Conservation (phyloP, 1,140 invertebrate genomes). For the Meloidogyne floridensis region DNA sequence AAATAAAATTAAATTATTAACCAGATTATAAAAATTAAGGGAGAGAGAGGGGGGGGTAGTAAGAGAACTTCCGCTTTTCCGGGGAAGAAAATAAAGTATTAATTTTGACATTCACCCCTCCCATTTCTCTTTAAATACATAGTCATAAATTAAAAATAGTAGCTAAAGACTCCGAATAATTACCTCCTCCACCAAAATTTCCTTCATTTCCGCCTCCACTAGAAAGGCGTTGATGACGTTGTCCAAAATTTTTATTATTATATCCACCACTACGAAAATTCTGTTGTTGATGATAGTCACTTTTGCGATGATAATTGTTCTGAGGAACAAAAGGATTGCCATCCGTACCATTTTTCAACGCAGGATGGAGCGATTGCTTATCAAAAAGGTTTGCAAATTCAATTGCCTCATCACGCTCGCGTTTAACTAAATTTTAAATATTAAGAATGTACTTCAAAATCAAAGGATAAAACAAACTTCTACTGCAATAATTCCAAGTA, state of each 20-base stretch:
- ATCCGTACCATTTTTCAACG: neutral
- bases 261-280: neutral
- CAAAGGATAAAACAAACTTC: neutral
- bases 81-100: too few species aligned
- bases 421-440: neutral
- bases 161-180: neutral
- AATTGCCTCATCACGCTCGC: neutral
- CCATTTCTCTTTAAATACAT: too few species aligned
- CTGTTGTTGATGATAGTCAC: neutral
- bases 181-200: neutral
- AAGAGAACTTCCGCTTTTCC: too few species aligned
- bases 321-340: neutral
- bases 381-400: neutral
- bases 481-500: neutral
- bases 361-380: neutral
- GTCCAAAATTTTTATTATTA: neutral
- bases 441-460: neutral
- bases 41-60: too few species aligned
- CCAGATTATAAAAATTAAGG: too few species aligned
- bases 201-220: neutral
- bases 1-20: neutral
- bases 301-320: neutral
- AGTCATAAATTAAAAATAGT: neutral
- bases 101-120: too few species aligned
- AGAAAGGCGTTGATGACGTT: neutral